Evolutionary conservation across 2,888 invertebrate genomes (phyloP), one percentile per base, ranked within the genome.

Genomic region (Archaeoteleia sp.): DNA sequence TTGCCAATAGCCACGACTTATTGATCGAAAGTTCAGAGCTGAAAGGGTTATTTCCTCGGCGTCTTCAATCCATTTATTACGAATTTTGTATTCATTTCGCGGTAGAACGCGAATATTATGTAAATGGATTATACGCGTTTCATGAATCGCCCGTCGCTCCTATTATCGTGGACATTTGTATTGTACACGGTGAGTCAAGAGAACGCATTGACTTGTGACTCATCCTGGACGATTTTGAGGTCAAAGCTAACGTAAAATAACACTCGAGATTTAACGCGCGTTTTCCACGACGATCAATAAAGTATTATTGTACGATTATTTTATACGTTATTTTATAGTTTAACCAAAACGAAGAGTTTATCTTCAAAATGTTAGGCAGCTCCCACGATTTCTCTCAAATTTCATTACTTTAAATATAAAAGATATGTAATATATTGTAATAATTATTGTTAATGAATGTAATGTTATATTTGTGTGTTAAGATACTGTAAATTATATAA

Each of bases 41-140:
- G 13, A 42, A 20, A 27, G 23, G 25, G 25, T 42, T 42, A 42
- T 42, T 42, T 42, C 42, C 39, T 43, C 43, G 37, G 35, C 30
- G 54, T 49, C 42, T 55, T 55, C 55, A 25, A 43, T 49, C 42
- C 49, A 63, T 55, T 63, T 49, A 48, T 48, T 54, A 42, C 23
- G 20, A 62, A 42, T 48, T 63, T 63, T 55, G 43, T 63, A 43
- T 34, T 29, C 49, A 30, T 55, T 43, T 55, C 7, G 13, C 27
- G 27, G 12, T 10, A 10, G 13, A 42, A 42, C 10, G 9, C 23
- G 2, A 37, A 37, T 15, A n/a, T 34, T 13, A 34, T 10, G 13
- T 34, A 34, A 34, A 34, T 34, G 5, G 15, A 14, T 15, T 37
- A 15, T 20, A 4, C 5, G 20, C 12, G 17, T n/a, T n/a, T n/a